Evolutionary conservation across 2,797 vertebrate species (phyloP), one percentile per base, ranked within the genome.

Genomic region (Micropoecilia bifurca): DNA sequence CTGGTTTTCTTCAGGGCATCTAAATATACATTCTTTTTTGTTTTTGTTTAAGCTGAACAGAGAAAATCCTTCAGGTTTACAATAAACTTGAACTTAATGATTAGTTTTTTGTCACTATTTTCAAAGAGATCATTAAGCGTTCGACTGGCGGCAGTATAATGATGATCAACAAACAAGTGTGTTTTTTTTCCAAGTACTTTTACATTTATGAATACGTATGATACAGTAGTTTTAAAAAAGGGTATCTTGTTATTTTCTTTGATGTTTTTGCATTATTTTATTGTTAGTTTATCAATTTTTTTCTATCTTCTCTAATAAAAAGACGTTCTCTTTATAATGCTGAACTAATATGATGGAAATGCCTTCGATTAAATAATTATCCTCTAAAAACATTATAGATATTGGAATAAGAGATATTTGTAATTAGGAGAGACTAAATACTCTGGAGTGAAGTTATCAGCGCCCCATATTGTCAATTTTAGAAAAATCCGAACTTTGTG

Each of bases 181-280:
- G 71, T 68, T 66, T 81, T 53, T 76, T 30, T 71, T 59, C 80
- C 4, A 76, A 86, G 85, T 90, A 89, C 74, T 85, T 90, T 90
- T 78, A 84, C 41, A 69, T 82, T 61, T 82, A 63, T 84, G 55
- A 69, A 89, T 84, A 71, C 66, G 78, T 81, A 59, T 90, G 73
- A 84, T 87, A 71, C 76, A 86, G 87, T 83, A 57, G 85, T 88
- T 80, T 28, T 28, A 25, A 57, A 73, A 89, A 81, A 73, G 89
- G 88, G 85, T 14, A 66, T 85, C 68, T 84, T 84, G 76, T 47
- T 81, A 83, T 85, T 80, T 73, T 9, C 76, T 81, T 69, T 8
- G 16, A 74, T 80, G 0, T 83, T 71, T 75, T 50, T 47, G 14
- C n/a, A 14, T 77, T 66, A 73, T 88, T 77, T 88, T 83, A 82